Evolutionary conservation across 2,888 invertebrate genomes (phyloP).

Genomic region (Noctua pronuba): DNA sequence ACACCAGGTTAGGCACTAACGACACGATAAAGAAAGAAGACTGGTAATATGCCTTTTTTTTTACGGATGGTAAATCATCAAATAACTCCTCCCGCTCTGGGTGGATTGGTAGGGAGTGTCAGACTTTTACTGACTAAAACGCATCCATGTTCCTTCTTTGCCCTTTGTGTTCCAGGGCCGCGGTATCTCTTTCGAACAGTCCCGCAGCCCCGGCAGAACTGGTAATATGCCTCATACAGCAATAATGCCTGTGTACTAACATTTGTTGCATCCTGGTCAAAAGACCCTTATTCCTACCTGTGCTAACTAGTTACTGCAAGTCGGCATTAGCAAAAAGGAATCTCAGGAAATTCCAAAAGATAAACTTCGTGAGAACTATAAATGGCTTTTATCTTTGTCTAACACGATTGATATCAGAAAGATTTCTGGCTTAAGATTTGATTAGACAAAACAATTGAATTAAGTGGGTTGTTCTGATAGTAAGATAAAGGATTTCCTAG

Average conservation of each 20-base stretch:
- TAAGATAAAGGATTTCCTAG: slow-evolving; percentile 2
- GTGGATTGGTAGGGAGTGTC: too few relatives aligned
- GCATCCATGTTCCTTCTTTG: too few relatives aligned
- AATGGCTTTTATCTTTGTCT: slow-evolving; percentile 24
- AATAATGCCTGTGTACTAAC: background rate
- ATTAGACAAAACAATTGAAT: slow-evolving; percentile 26
- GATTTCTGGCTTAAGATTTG: slow-evolving; percentile 27
- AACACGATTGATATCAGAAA: slow-evolving; percentile 16
- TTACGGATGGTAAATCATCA: too few relatives aligned
- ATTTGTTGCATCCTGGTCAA: background rate
- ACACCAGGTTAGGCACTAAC: too few relatives aligned
- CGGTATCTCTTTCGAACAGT: too few relatives aligned
- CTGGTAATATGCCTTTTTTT: too few relatives aligned
- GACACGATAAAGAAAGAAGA: too few relatives aligned
- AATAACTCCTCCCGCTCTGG: too few relatives aligned
- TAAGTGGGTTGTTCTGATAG: slow-evolving; percentile 19
- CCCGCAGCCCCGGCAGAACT: too few relatives aligned
- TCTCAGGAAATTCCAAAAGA: background rate
- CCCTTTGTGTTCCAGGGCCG: too few relatives aligned
- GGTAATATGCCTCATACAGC: background rate
- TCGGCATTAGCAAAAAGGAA: background rate
- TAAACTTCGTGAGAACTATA: background rate
- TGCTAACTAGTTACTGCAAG: background rate
- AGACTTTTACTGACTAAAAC: too few relatives aligned
- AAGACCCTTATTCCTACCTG: background rate